phyloP scores from a whole-genome alignment of 1,140 invertebrate species.

The Triops longicaudatus region DNA sequence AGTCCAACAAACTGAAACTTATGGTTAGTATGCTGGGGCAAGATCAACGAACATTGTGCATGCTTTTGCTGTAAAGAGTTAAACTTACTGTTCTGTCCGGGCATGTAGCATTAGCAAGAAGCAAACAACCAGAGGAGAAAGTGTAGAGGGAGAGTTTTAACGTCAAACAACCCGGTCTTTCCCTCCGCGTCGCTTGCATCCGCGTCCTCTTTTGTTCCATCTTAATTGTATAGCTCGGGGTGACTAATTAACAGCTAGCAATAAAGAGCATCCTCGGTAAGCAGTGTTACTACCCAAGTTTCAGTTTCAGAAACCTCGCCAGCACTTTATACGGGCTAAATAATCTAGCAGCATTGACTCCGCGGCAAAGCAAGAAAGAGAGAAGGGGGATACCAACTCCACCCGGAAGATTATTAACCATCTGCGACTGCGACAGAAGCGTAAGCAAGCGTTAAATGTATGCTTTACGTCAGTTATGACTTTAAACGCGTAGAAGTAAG shows the following conservation, averaged over 20 bases:
- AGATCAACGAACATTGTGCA: background rate
- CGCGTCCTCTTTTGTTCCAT: background rate
- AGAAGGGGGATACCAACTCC: no score
- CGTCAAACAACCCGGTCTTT: no score
- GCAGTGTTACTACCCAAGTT: background rate
- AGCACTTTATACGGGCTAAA: background rate
- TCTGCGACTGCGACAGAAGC: no score
- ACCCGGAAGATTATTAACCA: no score
- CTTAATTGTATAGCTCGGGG: background rate
- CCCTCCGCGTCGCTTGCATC: background rate
- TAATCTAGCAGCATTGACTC: background rate
- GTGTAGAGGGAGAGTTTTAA: background rate
- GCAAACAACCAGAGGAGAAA: background rate
- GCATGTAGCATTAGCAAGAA: background rate
- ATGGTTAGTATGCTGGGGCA: background rate
- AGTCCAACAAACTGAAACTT: background rate
- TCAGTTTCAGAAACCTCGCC: background rate
- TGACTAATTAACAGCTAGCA: conserved; percentile 9
- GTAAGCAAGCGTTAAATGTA: background rate
- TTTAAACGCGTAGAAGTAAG: background rate
- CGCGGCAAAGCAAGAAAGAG: background rate
- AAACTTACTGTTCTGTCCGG: background rate
- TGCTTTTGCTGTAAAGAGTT: background rate
- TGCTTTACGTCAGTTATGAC: background rate
- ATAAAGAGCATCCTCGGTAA: background rate